Evolutionary conservation across 2,113 vertebrate species (phyloP), one percentile per base, ranked within the genome.

Genomic region (Cyanoderma ruficeps): DNA sequence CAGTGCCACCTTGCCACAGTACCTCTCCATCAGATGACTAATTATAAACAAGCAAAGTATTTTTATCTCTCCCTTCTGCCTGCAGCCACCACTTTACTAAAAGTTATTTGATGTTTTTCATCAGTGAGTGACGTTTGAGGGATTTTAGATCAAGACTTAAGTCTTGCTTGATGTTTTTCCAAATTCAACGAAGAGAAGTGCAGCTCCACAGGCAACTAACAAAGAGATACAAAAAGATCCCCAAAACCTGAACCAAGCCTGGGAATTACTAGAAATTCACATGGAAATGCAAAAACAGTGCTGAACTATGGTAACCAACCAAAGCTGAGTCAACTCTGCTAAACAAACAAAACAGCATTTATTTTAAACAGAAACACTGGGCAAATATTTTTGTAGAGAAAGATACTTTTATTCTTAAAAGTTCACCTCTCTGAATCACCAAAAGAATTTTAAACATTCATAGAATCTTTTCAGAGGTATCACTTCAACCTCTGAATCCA

Each of bases 201-300:
- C 44, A 80, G 69, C 92, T 93, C 83, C 72, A 47, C 92, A 74
- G 90, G 92, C 88, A 87, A 86, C 88, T 77, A 75, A 81, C 15
- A 11, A 92, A 96, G 60, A 1, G 2, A 83, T 14, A 78, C 47
- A 90, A 57, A 30, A 90, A 92, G 79, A 75, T 74, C 31, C 71
- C 81, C 80, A 80, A 91, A 90, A 90, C 90, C 69, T 90, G 69
- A 78, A 93, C n/a, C 83, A 75, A 96, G 93, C 88, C 92, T 94
- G 92, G 90, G 94, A 96, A 96, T 94, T 59, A 81, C 76, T 90
- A 81, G 68, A 93, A 96, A 94, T 96, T 94, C 93, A 95, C 90
- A 96, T 68, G 60, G 85, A 97, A 92, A 94, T 68, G 68, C 33
- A 83, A 94, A 95, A 95, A 33, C 64, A 77, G 55, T 33, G 35